These are phyloP conservation scores for Apostichopus leukothele DNA, from an alignment of 53 echinoderm and acorn worm genomes.

Conservation along the genomic window DNA sequence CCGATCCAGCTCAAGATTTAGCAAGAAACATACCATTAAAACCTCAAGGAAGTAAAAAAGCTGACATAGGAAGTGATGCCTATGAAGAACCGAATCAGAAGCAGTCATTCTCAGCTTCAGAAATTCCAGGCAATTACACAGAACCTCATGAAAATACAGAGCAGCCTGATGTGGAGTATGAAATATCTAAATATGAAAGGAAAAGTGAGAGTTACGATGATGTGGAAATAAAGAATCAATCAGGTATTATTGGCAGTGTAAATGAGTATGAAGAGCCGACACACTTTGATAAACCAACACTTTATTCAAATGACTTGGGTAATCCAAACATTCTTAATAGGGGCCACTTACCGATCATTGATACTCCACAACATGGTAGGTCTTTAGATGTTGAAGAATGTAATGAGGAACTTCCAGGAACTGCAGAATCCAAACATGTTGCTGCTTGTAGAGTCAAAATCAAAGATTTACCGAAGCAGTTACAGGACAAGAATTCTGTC, in stretches of 20 bases:
- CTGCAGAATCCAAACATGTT: background rate
- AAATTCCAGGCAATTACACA: background rate
- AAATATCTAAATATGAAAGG: background rate
- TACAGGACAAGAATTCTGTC: background rate
- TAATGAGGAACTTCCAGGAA: background rate
- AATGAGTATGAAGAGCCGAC: background rate
- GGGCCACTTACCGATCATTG: background rate
- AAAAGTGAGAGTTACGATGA: background rate
- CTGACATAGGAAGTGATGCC: background rate
- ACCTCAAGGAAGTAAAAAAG: too few relatives aligned
- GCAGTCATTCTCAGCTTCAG: background rate
- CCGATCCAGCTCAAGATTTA: too few relatives aligned
- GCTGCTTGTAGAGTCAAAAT: background rate
- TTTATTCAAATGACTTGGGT: background rate
- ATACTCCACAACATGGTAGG: background rate
- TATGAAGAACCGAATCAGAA: background rate
- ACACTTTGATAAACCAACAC: background rate
- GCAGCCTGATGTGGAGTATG: background rate
- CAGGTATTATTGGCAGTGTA: background rate
- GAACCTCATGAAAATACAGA: background rate
- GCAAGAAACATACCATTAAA: too few relatives aligned
- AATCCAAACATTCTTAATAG: background rate
- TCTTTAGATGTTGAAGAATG: background rate
- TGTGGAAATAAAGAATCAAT: background rate
- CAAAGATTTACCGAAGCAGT: background rate